Percentiles rank a stretch among this genome's conserved stretches.
These are phyloP conservation scores for Drosophila maculinotata DNA, from an alignment of 2,888 invertebrate genomes.

Conservation along the genomic window DNA sequence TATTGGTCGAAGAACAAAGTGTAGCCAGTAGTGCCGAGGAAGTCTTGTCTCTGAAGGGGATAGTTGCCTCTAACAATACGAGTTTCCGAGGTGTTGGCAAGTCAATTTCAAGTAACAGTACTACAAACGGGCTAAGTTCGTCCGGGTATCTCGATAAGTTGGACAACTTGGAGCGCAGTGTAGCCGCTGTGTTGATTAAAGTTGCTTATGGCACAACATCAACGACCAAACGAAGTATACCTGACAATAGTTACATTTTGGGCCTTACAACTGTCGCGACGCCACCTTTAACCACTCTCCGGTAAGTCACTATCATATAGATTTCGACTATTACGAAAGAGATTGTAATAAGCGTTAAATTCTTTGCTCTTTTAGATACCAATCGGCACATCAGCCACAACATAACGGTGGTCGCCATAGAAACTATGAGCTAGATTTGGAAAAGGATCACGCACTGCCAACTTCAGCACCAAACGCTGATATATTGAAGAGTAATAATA, in stretches of 20 bases:
- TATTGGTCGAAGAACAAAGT: slow-evolving; percentile 68
- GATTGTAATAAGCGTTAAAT: too few species aligned
- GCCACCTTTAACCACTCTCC: slow-evolving; percentile 87
- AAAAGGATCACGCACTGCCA: slow-evolving; percentile 90
- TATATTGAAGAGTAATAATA: slow-evolving; percentile 91
- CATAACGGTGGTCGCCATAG: slow-evolving; percentile 83
- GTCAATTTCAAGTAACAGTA: slow-evolving; percentile 46
- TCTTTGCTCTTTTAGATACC: slow-evolving; percentile 70
- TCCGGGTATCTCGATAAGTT: slow-evolving; percentile 86
- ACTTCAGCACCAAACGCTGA: slow-evolving; percentile 92
- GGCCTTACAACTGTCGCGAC: slow-evolving; percentile 88
- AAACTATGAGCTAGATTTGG: slow-evolving; percentile 89
- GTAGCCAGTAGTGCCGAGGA: slow-evolving; percentile 27
- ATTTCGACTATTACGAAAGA: too few species aligned
- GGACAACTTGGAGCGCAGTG: slow-evolving; percentile 88
- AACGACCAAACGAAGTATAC: slow-evolving; percentile 89
- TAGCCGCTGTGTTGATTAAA: slow-evolving; percentile 89
- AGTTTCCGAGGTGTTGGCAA: slow-evolving; percentile 23
- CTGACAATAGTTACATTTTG: slow-evolving; percentile 87
- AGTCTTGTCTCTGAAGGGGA: slow-evolving; percentile 8
- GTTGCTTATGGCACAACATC: slow-evolving; percentile 89
- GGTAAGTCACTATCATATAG: slow-evolving; percentile 76
- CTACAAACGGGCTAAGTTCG: slow-evolving; percentile 52
- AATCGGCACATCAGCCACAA: slow-evolving; percentile 81
- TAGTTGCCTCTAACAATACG: slow-evolving; percentile 17